Percentiles rank a stretch among this genome's conserved stretches.
Conservation (phyloP, 2,888 invertebrate species). For the Papilio gigon region DNA sequence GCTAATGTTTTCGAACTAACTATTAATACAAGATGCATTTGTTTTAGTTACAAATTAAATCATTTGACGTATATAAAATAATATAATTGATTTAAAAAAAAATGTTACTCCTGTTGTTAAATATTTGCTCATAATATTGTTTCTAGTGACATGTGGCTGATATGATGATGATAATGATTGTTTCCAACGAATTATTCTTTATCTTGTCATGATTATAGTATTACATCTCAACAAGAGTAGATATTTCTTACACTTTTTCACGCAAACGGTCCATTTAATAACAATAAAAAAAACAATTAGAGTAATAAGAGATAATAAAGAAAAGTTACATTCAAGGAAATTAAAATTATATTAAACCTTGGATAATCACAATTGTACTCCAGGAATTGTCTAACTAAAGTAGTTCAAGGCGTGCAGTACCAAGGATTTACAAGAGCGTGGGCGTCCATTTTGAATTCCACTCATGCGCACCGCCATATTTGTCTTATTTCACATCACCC, state of each 20-base stretch:
- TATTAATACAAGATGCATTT: background rate
- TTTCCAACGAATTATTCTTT: background rate
- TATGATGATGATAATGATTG: too few relatives aligned
- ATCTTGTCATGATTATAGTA: background rate
- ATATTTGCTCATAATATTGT: too few relatives aligned
- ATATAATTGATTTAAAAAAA: too few relatives aligned
- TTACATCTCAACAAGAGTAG: background rate
- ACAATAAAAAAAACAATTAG: background rate
- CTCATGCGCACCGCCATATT: constrained; percentile 72
- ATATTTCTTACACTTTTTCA: background rate
- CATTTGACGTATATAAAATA: too few relatives aligned
- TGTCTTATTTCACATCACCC: constrained; percentile 77
- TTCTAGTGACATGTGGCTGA: too few relatives aligned
- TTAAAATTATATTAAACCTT: background rate
- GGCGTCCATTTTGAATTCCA: constrained; percentile 66
- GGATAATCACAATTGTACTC: constrained; percentile 42
- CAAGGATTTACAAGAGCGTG: constrained; percentile 56
- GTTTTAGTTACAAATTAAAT: too few relatives aligned
- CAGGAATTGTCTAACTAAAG: constrained; percentile 50
- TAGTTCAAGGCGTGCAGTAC: constrained; percentile 56
- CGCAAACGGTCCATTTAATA: background rate
- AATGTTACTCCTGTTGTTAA: too few relatives aligned
- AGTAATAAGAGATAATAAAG: background rate
- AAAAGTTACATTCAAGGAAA: background rate
- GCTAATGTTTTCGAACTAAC: background rate